Percentiles rank a stretch among this genome's conserved stretches.
Evolutionary conservation across 2,888 invertebrate species (phyloP).

Genomic region (Limnephilus marmoratus): DNA sequence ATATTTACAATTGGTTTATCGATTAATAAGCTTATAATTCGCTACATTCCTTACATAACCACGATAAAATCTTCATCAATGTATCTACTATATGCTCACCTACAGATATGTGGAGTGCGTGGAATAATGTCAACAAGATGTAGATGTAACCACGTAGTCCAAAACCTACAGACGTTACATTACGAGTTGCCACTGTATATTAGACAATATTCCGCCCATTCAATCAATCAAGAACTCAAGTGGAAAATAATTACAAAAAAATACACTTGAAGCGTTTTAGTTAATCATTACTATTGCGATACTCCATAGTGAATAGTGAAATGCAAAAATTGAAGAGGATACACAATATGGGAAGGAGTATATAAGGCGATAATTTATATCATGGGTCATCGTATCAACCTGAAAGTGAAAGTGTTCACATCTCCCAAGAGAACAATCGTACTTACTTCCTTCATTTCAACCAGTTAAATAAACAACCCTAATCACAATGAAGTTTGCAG

Average conservation of each 20-base stretch:
- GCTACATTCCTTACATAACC: too few species aligned
- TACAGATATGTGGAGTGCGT: neutral
- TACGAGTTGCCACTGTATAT: neutral
- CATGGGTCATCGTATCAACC: constrained; percentile 61
- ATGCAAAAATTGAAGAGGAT: constrained; percentile 55
- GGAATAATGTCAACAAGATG: neutral
- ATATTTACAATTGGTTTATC: too few species aligned
- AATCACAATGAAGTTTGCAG: constrained; percentile 66
- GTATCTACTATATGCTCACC: neutral
- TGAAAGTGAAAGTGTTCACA: constrained; percentile 65
- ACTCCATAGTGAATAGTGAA: constrained; percentile 22
- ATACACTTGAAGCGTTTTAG: constrained; percentile 47
- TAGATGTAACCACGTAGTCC: neutral
- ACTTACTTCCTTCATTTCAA: constrained; percentile 18
- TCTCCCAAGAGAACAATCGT: constrained; percentile 39
- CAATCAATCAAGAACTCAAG: constrained; percentile 52
- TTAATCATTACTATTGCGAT: constrained; percentile 60
- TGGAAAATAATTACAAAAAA: constrained; percentile 50
- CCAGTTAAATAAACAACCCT: constrained; percentile 48
- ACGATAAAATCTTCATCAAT: neutral
- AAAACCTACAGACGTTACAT: neutral
- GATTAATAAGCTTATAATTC: too few species aligned
- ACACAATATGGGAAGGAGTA: constrained; percentile 53
- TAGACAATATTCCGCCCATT: constrained; percentile 36
- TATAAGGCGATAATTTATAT: constrained; percentile 61